Evolutionary conservation across 2,797 vertebrate species (phyloP), one percentile per base, ranked within the genome.

Genomic region (Molossus molossus): DNA sequence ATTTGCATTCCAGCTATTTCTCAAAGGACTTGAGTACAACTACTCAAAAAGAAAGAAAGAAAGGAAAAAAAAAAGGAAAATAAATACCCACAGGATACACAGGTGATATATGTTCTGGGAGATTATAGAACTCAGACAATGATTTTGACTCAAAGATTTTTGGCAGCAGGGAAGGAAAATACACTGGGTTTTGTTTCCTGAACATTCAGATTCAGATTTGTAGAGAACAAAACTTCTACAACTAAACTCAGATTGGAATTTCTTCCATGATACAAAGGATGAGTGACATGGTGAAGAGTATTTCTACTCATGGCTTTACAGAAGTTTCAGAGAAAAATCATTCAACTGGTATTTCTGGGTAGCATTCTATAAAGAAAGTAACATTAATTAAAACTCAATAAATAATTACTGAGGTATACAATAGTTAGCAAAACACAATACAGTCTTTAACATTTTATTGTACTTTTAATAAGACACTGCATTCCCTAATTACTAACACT

Each of bases 401-500:
- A 96, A 57, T 60, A 87, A 96, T 81, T 21, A 65, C 0, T 69
- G 17, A 94, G 15, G 72, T 86, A 92, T 8, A 64, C 1, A 92
- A 94, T 79, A 90, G 33, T 83, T 64, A 89, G 40, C 23, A 95
- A 73, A 84, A 90, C 48, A 89, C 48, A 95, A 90, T 69, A 65
- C 48, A 94, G 75, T 58, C 29, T 14, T 87, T 94, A 87, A 93
- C 37, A 79, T 73, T 89, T 92, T 72, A 91, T 21, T 88, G 12
- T 37, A 88, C 73, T 93, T 96, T 96, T 91, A 94, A 94, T 58
- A 92, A 88, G 80, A 27, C 65, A 33, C 12, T 94, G 10, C 50
- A 77, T 25, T 97, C 55, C 90, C 60, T 88, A 94, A 96, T 84
- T 84, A 94, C 33, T 87, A 90, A 92, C 6, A 84, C 11, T 75